Base-by-base conservation (phyloP, 1,140 invertebrate genomes). In the Alviniconcha marisindica region DNA sequence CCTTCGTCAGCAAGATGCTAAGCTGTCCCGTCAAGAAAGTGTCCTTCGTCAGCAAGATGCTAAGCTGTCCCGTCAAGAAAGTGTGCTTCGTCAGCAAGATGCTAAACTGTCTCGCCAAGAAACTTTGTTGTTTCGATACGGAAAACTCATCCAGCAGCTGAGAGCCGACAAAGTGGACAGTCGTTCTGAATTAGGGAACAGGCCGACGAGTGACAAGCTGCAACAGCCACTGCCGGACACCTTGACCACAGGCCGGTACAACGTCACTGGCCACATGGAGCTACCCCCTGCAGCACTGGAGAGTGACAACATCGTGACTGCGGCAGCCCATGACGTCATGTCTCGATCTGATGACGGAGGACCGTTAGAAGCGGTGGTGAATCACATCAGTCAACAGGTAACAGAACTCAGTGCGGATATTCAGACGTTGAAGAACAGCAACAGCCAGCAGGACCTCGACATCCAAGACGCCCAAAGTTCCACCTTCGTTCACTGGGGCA, bases 401-500 rank as follows among this genome's bases (percentile, higher is more conserved):
- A 40, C 15, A 7, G 38, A 10, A 7, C n/a, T 74, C 36, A 33
- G 4, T 28, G 71, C 71, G 24, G 12, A 40, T 4, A n/a, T 74
- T 24, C 71, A 74, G 38, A 28, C 21, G 28, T 28, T 74, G 71
- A 0, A 74, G 71, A 24, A 28, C 15, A 7, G 36, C 71, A 36
- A 74, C 71, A 28, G 24, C 36, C 71, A 74, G 71, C n/a, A n/a
- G n/a, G n/a, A n/a, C n/a, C n/a, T n/a, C n/a, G n/a, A n/a, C n/a
- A 74, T 74, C 71, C 12, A 74, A 21, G 24, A 74, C 36, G 71
- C 24, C 36, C 36, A 44, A 33, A 33, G 28, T 3, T 74, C 71
- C 71, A 44, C 40, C 71, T 74, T 42, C 71, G 71, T 74, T 28
- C 71, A 44, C 71, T 74, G 71, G 71, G 71, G 71, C 2, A 40